phyloP scores from a whole-genome alignment of 1,140 invertebrate species.

The Camponotus vicinus region DNA sequence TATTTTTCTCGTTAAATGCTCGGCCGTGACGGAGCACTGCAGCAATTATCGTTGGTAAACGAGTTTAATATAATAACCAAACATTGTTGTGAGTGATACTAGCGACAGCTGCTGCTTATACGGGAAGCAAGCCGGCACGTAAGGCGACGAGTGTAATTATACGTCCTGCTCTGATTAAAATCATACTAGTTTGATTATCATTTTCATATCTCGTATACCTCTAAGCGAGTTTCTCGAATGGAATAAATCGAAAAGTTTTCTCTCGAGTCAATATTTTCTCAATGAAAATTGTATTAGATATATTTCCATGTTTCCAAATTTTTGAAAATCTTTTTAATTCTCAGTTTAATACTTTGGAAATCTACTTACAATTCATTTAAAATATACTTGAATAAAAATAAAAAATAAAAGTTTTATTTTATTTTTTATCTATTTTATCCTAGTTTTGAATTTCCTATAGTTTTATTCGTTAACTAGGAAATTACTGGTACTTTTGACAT shows the following conservation, averaged over 20 bases:
- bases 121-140: slow-evolving; percentile 49
- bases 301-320: neutral
- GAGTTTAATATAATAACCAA: slow-evolving; percentile 63
- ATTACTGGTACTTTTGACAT: neutral
- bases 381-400: neutral
- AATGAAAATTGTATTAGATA: neutral
- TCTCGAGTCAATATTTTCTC: neutral
- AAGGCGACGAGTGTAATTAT: slow-evolving; percentile 65
- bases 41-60: slow-evolving; percentile 51
- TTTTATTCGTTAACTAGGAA: neutral
- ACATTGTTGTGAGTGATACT: slow-evolving; percentile 58
- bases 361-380: too few relatives aligned
- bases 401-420: neutral
- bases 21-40: slow-evolving; percentile 39
- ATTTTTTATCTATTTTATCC: neutral
- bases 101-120: slow-evolving; percentile 49
- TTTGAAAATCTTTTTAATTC: neutral
- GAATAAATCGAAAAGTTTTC: neutral
- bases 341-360: neutral
- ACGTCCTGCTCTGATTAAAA: slow-evolving; percentile 63
- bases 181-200: slow-evolving; percentile 60
- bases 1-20: slow-evolving; percentile 44
- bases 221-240: neutral
- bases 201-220: slow-evolving; percentile 10
- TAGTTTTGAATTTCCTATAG: neutral